These are phyloP conservation scores for Sesia bembeciformis DNA, from an alignment of 2,888 invertebrate species.

Conservation along the genomic window DNA sequence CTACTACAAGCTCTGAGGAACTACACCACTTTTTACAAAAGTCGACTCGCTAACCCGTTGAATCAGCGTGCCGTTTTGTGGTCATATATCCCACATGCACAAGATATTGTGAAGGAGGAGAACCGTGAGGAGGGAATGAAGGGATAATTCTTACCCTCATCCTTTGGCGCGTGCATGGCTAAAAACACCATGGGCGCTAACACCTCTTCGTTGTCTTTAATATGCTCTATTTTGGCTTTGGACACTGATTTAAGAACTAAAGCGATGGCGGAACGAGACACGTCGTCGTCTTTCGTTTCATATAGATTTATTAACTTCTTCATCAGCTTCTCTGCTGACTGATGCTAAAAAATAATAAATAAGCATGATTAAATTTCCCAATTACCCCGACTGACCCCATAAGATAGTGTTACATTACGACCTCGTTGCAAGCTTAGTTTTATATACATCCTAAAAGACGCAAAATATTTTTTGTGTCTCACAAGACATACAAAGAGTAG, in stretches of 20 bases:
- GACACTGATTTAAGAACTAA: constrained; percentile 86
- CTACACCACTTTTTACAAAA: no score
- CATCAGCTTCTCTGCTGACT: constrained; percentile 74
- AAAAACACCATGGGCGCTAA: constrained; percentile 90
- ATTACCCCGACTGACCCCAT: no score
- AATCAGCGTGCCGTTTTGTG: no score
- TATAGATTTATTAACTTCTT: constrained; percentile 71
- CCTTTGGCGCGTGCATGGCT: constrained; percentile 90
- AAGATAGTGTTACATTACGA: no score
- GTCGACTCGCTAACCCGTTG: no score
- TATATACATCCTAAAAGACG: no score
- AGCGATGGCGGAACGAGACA: constrained; percentile 82
- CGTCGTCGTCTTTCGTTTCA: constrained; percentile 78
- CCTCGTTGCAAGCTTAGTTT: no score
- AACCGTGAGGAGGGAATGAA: background rate
- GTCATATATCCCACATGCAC: no score
- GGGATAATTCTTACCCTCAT: constrained; percentile 55
- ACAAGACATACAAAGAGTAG: no score
- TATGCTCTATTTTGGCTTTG: constrained; percentile 86
- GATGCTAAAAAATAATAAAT: constrained; percentile 24
- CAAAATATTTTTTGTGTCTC: no score
- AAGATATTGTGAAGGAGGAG: no score
- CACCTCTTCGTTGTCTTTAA: constrained; percentile 83
- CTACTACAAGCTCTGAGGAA: no score
- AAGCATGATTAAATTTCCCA: background rate